phyloP scores from a whole-genome alignment of 2,888 invertebrate genomes.

The Parascotia fuliginaria region DNA sequence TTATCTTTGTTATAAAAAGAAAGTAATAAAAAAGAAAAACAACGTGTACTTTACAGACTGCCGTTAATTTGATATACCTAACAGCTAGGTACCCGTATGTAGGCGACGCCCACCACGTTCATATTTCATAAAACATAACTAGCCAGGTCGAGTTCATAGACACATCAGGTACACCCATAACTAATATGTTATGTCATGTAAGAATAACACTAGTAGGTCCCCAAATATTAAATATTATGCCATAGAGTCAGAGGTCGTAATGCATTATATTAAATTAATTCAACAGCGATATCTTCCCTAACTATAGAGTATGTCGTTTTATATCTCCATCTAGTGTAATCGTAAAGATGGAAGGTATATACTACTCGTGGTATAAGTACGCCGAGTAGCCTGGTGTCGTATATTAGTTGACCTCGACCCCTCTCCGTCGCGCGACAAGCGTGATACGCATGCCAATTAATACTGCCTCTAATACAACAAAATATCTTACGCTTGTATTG shows the following conservation, averaged over 20 bases:
- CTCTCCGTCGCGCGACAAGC: conserved; percentile 7
- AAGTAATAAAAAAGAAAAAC: too few relatives aligned
- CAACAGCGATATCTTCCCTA: conserved; percentile 9
- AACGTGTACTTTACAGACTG: too few relatives aligned
- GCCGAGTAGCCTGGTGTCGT: conserved; percentile 2
- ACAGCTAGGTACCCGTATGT: too few relatives aligned
- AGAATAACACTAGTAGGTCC: conserved; percentile 6
- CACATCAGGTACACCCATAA: conserved; percentile 4
- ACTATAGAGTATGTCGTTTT: conserved; percentile 19
- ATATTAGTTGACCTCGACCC: conserved; percentile 23
- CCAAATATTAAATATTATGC: conserved; percentile 26
- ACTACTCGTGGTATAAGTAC: too few relatives aligned
- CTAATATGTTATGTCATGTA: conserved; percentile 4
- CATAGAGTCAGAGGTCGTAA: conserved; percentile 16
- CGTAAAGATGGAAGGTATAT: conserved; percentile 17
- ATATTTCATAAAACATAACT: neutral
- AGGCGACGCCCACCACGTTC: neutral
- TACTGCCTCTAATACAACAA: conserved; percentile 25
- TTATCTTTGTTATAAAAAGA: too few relatives aligned
- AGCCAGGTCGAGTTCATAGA: neutral
- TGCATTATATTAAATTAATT: conserved; percentile 33
- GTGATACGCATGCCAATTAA: conserved; percentile 36
- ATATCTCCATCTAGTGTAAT: conserved; percentile 33
- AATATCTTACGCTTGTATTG: conserved; percentile 13
- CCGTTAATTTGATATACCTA: too few relatives aligned